phyloP scores from a whole-genome alignment of 2,113 vertebrate species.

The Nibea albiflora region DNA sequence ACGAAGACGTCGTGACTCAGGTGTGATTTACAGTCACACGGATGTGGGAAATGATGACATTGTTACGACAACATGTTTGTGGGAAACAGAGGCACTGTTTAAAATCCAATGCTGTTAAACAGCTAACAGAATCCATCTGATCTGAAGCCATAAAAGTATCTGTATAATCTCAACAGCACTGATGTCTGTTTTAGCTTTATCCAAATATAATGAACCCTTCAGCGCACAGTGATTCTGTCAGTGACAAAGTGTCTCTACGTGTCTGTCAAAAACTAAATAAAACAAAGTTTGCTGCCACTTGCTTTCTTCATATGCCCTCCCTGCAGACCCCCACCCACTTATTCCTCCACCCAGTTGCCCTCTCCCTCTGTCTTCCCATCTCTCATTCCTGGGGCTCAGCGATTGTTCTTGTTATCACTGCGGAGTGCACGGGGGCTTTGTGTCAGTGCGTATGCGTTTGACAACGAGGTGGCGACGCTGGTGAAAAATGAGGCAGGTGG shows the following conservation, averaged over 20 bases:
- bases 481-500: slow-evolving; percentile 75
- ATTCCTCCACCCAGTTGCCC: slow-evolving; percentile 37
- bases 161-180: neutral
- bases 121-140: neutral
- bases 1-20: slow-evolving; percentile 36
- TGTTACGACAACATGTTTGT: neutral
- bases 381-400: slow-evolving; percentile 56
- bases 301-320: slow-evolving; percentile 25
- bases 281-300: slow-evolving; percentile 1
- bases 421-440: slow-evolving; percentile 55
- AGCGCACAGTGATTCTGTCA: neutral
- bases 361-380: slow-evolving; percentile 43
- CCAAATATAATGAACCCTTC: neutral
- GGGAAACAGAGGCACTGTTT: slow-evolving; percentile 5
- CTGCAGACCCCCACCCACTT: neutral
- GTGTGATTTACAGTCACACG: slow-evolving; percentile 20
- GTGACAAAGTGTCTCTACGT: neutral
- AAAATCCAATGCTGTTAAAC: slow-evolving; percentile 5
- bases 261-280: slow-evolving; percentile 32
- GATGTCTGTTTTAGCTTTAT: neutral
- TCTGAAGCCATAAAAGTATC: neutral
- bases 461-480: slow-evolving; percentile 40
- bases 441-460: slow-evolving; percentile 61
- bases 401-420: slow-evolving; percentile 73
- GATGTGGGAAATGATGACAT: slow-evolving; percentile 4